These are phyloP conservation scores for Synodontis membranacea DNA, from an alignment of 2,113 vertebrate species.

Conservation along the genomic window DNA sequence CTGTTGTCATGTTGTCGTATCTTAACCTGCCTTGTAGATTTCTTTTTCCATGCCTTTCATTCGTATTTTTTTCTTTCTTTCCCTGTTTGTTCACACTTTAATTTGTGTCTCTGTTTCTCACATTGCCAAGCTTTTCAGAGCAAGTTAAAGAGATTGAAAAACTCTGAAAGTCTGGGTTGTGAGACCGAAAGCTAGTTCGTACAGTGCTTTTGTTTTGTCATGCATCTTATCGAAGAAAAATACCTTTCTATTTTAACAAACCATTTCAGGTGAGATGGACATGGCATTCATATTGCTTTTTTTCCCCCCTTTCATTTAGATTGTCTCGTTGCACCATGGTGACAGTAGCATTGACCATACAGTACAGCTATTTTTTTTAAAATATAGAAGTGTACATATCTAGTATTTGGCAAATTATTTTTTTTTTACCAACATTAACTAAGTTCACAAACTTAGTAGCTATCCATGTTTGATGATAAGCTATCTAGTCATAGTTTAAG, in stretches of 20 bases:
- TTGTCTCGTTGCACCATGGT: not conserved
- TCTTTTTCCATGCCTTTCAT: not conserved
- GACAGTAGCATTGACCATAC: not conserved
- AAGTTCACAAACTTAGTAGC: not conserved
- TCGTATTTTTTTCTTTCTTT: not conserved
- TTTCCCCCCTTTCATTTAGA: not conserved
- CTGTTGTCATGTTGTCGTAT: not conserved
- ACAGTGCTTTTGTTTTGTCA: not conserved
- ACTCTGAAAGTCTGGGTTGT: not conserved
- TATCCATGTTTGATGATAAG: not conserved
- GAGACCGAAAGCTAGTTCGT: not conserved
- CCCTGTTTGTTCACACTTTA: not conserved
- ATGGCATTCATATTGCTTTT: not conserved
- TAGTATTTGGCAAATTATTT: no score
- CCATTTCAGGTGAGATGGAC: not conserved
- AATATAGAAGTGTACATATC: not conserved
- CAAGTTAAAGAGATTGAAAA: slow-evolving; percentile 6
- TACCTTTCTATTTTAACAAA: not conserved
- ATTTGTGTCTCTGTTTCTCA: not conserved
- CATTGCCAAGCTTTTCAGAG: not conserved
- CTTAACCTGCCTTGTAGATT: not conserved
- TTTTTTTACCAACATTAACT: not conserved
- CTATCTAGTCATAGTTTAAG: not conserved
- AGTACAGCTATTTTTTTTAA: not conserved
- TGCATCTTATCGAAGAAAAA: not conserved